A percentile compares a stretch with the other conserved stretches of the same genome.
phyloP scores from a whole-genome alignment of 92 coral and sea anemone species.

The Diadumene lineata region DNA sequence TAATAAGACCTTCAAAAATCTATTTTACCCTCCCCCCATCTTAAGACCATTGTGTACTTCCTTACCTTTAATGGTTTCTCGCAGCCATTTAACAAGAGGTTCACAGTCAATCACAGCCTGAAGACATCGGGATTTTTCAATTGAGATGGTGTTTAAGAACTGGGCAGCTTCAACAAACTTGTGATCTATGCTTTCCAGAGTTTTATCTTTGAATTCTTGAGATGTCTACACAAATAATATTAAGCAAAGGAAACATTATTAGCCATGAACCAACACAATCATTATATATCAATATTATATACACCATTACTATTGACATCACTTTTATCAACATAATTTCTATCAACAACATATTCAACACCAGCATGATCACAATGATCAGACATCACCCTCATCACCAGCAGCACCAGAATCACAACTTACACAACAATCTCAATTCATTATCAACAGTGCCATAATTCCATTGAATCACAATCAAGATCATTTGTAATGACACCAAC shows the following conservation, averaged over 20 bases:
- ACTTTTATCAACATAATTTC: neutral
- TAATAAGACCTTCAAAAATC: neutral
- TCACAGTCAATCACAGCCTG: conserved; percentile 52
- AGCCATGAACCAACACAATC: too few relatives aligned
- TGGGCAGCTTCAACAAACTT: conserved; percentile 37
- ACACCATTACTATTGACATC: neutral
- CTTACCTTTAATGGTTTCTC: conserved; percentile 63
- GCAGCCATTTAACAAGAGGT: conserved; percentile 62
- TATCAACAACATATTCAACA: neutral
- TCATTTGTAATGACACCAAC: neutral
- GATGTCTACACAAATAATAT: conserved; percentile 54
- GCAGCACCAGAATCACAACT: neutral
- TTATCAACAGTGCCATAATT: neutral
- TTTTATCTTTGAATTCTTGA: conserved; percentile 44
- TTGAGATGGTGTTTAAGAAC: conserved; percentile 37
- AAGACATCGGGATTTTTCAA: conserved; percentile 46
- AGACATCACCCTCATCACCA: neutral
- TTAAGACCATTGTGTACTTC: neutral
- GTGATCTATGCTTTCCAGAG: conserved; percentile 45
- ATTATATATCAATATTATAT: neutral
- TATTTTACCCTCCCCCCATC: too few relatives aligned
- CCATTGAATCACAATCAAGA: neutral
- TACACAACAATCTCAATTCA: neutral
- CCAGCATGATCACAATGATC: neutral
- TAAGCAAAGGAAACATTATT: too few relatives aligned